Percentiles rank a stretch among this genome's conserved stretches.
Conservation (phyloP, 2,113 vertebrate genomes). For the Emydura subglobosa region DNA sequence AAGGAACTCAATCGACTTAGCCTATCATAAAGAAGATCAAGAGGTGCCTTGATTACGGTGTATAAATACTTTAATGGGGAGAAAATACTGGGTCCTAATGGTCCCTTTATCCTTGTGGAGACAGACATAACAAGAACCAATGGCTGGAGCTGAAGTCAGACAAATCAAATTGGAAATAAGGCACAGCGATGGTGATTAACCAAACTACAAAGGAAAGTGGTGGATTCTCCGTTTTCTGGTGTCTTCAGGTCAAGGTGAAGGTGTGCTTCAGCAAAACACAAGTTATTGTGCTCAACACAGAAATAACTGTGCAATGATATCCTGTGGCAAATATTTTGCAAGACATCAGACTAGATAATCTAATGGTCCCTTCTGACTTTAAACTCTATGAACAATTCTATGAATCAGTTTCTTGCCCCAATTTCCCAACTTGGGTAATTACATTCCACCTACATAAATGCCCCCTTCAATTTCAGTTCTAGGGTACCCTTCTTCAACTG, state of each 20-base stretch:
- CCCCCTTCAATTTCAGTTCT: background rate
- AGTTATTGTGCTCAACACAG: background rate
- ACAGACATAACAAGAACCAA: accelerated
- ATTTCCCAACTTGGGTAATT: background rate
- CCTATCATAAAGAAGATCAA: conserved; percentile 13
- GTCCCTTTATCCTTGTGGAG: background rate
- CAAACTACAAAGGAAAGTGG: background rate
- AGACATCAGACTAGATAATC: background rate
- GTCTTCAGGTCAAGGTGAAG: background rate
- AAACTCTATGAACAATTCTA: background rate
- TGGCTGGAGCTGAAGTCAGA: background rate
- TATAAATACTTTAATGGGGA: conserved; percentile 4
- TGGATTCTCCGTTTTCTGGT: background rate
- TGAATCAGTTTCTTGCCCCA: background rate
- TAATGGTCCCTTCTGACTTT: background rate
- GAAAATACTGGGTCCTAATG: background rate
- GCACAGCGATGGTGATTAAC: background rate
- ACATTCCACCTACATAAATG: background rate
- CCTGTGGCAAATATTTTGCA: background rate
- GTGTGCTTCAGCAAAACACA: background rate
- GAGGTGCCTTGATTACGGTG: background rate
- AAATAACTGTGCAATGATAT: background rate
- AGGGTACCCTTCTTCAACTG: background rate
- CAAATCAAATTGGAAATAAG: background rate
- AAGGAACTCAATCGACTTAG: background rate